Conservation (phyloP, 2,888 invertebrate species). For the Argyresthia albistria region DNA sequence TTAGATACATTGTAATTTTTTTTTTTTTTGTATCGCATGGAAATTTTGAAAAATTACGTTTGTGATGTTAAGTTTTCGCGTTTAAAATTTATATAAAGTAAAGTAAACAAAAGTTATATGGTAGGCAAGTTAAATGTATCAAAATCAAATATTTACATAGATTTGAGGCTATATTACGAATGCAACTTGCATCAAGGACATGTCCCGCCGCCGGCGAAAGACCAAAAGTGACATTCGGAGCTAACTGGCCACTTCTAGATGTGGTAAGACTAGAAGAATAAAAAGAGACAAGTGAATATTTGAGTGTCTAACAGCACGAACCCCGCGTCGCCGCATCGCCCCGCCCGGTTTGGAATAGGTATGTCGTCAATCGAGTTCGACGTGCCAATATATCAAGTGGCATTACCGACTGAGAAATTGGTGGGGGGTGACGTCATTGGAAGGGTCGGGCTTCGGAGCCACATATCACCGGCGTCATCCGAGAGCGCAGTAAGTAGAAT, state of each 20-base stretch:
- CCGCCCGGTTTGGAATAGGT: not conserved
- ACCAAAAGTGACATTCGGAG: not conserved
- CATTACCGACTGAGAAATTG: constrained; percentile 32
- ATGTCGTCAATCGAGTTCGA: constrained; percentile 18
- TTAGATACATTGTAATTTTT: no score
- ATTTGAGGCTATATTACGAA: no score
- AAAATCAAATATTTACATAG: no score
- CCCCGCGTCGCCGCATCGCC: no score
- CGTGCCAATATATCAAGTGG: constrained; percentile 30
- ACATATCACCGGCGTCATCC: not conserved
- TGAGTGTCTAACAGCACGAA: not conserved
- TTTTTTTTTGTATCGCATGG: no score
- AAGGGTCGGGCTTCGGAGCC: not conserved
- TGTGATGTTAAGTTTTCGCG: no score
- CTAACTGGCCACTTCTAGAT: not conserved
- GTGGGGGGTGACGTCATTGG: not conserved
- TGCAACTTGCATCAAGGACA: no score
- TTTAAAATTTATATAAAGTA: no score
- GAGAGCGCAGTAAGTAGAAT: not conserved
- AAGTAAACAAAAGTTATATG: no score
- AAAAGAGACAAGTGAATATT: not conserved
- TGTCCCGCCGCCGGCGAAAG: no score
- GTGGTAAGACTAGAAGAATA: not conserved
- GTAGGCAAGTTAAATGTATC: no score
- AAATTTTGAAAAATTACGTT: no score